Evolutionary conservation across 2,888 invertebrate species (phyloP), one percentile per base, ranked within the genome.

Genomic region (Rhagium mordax): DNA sequence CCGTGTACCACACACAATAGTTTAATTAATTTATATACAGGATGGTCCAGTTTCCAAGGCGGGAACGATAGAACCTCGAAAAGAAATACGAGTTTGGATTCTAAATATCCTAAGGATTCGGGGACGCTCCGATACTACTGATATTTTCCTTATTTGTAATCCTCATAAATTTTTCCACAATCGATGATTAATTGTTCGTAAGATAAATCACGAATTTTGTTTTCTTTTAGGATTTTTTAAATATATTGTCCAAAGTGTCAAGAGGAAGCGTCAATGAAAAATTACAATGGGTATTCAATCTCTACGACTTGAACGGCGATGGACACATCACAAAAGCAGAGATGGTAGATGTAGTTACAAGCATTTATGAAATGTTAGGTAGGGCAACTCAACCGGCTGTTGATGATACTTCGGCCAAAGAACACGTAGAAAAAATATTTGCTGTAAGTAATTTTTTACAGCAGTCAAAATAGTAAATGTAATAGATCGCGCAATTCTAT

Each of bases 291-390:
- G 93, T 96, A 67, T 97, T 97, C 87, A 92, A 93, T 7, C 89
- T 97, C 18, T 97, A 97, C 88, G 97, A 97, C 87, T 91, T 95
- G 71, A 95, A 96, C 84, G 94, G 94, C 0, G 96, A 96, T 85
- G 96, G 96, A 0, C 90, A 94, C 74, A 95, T 96, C 85, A 94
- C 95, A 18, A 93, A 95, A 82, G 90, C 92, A 0, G 96, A 96
- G 89, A 95, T 96, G 95, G 87, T 93, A 78, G 93, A 94, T 73
- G 96, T 96, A 49, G 96, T 95, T 47, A 91, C 90, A 61, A 94
- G 96, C 53, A 95, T 97, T 79, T 96, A 96, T 87, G 95, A 95
- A 86, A 94, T 96, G 93, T 89, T 96, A 81, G 96, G 96, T 0
- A 89, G 94, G 21, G 93, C 93, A 72, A 94, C 95, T 0, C 91